Evolutionary conservation across 2,888 invertebrate species (phyloP).

Genomic region (Sthenelais limicola): DNA sequence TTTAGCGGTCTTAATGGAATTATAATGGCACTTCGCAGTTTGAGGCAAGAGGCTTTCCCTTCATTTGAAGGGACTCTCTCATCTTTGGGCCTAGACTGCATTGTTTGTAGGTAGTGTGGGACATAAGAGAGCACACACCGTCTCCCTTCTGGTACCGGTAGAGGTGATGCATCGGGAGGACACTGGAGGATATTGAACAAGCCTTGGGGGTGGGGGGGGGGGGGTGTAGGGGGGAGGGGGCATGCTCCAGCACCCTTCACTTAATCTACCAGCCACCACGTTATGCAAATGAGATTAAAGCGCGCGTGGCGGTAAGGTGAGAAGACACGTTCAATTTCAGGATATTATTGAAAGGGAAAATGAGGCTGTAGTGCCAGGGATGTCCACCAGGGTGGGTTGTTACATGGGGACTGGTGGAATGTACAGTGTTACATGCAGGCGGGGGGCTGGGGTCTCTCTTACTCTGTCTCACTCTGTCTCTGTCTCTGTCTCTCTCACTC

Average conservation of each 20-base stretch:
- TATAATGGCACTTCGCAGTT: too few relatives aligned
- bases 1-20: too few relatives aligned
- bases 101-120: too few relatives aligned
- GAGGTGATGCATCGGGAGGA: too few relatives aligned
- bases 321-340: slow-evolving; percentile 39
- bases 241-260: background rate
- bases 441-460: background rate
- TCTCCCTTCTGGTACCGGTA: too few relatives aligned
- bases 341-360: slow-evolving; percentile 38
- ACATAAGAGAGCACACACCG: too few relatives aligned
- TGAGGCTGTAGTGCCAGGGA: slow-evolving; percentile 19
- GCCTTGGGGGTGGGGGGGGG: background rate
- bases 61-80: too few relatives aligned
- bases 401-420: background rate
- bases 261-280: slow-evolving; percentile 16
- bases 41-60: too few relatives aligned
- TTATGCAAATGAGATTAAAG: slow-evolving; percentile 38
- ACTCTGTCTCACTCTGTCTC: slow-evolving; percentile 2
- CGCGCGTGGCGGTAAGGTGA: slow-evolving; percentile 25
- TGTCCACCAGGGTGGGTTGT: too few relatives aligned
- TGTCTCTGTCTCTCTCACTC: background rate
- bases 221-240: background rate
- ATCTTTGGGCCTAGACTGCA: too few relatives aligned
- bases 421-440: background rate
- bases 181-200: too few relatives aligned